phyloP scores from a whole-genome alignment of 2,797 vertebrate genomes.

The Xyrichtys novacula region DNA sequence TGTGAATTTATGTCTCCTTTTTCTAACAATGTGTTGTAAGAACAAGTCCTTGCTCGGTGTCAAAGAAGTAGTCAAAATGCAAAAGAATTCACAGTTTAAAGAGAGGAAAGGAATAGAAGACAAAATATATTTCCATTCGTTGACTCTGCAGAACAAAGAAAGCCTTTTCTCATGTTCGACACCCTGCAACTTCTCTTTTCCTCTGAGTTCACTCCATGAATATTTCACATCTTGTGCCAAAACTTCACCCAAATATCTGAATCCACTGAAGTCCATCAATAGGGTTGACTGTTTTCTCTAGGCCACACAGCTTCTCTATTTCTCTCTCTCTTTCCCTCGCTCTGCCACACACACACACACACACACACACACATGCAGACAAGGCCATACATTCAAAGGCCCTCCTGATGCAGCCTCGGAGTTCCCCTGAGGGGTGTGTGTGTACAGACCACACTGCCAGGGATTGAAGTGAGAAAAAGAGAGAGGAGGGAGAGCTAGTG shows the following conservation, averaged over 20 bases:
- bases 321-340: constrained; percentile 19
- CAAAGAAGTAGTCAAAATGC: not conserved
- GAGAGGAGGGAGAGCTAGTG: constrained; percentile 42
- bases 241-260: constrained; percentile 67
- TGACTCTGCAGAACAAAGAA: constrained; percentile 3
- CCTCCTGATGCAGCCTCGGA: constrained; percentile 51
- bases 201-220: constrained; percentile 52
- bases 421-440: constrained; percentile 58
- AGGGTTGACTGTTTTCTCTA: constrained; percentile 58
- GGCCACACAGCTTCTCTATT: constrained; percentile 35
- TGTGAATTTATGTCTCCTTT: constrained; percentile 6
- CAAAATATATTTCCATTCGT: constrained; percentile 26
- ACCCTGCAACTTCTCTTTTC: constrained; percentile 19
- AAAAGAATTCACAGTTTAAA: constrained; percentile 9
- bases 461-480: constrained; percentile 61
- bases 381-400: constrained; percentile 76
- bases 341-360: constrained; percentile 54
- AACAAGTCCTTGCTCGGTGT: not conserved
- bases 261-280: constrained; percentile 69
- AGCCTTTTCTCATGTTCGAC: constrained; percentile 22
- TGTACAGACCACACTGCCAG: constrained; percentile 39
- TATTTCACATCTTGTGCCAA: constrained; percentile 63
- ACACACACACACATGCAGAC: constrained; percentile 66
- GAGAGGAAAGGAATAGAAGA: not conserved
- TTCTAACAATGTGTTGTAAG: constrained; percentile 18